A percentile compares a stretch with the other conserved stretches of the same genome.
These are phyloP conservation scores for Limnephilus auricula DNA, from an alignment of 2,888 invertebrate genomes.

Conservation along the genomic window DNA sequence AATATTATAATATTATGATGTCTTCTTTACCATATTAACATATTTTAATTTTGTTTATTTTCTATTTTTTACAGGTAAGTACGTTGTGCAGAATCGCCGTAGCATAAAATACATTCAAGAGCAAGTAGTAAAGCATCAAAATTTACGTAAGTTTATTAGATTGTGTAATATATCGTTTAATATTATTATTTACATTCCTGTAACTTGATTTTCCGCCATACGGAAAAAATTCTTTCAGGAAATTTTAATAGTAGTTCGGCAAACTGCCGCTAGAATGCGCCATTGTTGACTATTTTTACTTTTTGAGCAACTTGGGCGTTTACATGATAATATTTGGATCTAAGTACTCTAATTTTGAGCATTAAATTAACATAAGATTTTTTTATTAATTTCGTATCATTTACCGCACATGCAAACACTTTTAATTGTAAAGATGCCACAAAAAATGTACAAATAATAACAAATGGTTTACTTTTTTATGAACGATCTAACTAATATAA, in stretches of 20 bases:
- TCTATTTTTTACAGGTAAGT: background rate
- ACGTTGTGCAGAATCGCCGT: background rate
- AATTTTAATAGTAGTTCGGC: slow-evolving; percentile 21
- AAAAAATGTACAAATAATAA: no score
- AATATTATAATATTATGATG: background rate
- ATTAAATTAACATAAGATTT: no score
- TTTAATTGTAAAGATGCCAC: no score
- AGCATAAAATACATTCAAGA: background rate
- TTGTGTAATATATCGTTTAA: background rate
- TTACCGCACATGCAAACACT: no score
- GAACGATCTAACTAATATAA: no score
- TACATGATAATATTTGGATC: background rate
- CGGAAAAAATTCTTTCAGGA: background rate
- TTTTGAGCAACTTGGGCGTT: background rate
- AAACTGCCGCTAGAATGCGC: slow-evolving; percentile 48
- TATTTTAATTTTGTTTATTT: background rate
- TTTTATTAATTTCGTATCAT: no score
- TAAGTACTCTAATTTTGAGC: no score
- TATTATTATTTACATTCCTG: background rate
- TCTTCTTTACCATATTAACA: background rate
- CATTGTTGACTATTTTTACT: slow-evolving; percentile 9
- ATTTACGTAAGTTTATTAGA: background rate
- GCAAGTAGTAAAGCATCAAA: background rate
- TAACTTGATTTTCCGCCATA: background rate
- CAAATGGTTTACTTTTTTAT: no score